phyloP scores from a whole-genome alignment of 2,797 vertebrate genomes.

The Sphaeramia orbicularis region DNA sequence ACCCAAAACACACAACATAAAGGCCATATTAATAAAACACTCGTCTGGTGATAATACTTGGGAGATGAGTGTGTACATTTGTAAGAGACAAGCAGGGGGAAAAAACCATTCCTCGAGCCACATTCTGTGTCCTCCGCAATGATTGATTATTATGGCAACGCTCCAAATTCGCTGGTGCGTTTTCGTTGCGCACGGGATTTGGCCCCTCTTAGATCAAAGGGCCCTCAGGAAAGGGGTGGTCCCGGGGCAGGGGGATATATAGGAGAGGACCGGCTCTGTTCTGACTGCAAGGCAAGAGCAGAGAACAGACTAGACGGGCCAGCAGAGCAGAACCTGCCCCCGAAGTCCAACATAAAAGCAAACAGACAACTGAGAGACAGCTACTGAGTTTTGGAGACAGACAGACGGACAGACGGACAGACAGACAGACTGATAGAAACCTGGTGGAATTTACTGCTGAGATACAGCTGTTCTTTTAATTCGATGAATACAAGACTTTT shows the following conservation, averaged over 20 bases:
- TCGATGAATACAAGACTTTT: constrained; percentile 27
- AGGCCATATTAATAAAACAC: no score
- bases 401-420: no score
- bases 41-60: neutral
- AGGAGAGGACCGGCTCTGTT: constrained; percentile 66
- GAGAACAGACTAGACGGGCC: constrained; percentile 61
- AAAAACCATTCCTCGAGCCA: constrained; percentile 37
- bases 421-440: no score
- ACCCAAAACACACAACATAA: no score
- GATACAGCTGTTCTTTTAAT: constrained; percentile 35
- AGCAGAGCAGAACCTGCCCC: constrained; percentile 52
- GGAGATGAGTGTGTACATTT: constrained; percentile 2
- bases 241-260: constrained; percentile 71
- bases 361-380: constrained; percentile 45
- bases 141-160: constrained; percentile 85
- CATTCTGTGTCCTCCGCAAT: constrained; percentile 62
- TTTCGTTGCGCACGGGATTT: constrained; percentile 77
- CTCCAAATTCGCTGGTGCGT: constrained; percentile 81
- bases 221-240: constrained; percentile 81
- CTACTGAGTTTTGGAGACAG: constrained; percentile 51
- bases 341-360: constrained; percentile 42
- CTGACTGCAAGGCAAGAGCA: constrained; percentile 76
- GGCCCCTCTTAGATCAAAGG: constrained; percentile 82
- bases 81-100: constrained; percentile 33
- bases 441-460: constrained; percentile 73